Evolutionary conservation across 2,797 vertebrate species (phyloP).

Genomic region (Cygnus olor): DNA sequence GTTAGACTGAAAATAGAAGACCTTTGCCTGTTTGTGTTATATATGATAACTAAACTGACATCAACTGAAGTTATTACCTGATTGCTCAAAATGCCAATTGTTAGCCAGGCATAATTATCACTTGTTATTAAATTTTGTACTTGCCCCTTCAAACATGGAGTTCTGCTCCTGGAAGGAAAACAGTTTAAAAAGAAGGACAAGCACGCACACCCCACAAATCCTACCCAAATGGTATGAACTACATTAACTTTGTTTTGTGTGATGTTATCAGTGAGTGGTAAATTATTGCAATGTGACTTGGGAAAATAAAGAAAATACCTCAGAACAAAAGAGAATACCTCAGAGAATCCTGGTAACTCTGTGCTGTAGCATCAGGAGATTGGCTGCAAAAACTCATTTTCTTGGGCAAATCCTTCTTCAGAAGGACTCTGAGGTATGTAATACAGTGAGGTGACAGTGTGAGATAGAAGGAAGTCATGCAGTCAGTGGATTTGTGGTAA

Average conservation of each 20-base stretch:
- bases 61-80: neutral
- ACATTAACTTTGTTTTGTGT: neutral
- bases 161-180: neutral
- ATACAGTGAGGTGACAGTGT: conserved; percentile 6
- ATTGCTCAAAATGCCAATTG: neutral
- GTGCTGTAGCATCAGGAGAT: neutral
- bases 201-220: neutral
- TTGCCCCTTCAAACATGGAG: neutral
- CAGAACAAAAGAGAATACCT: conserved; percentile 23
- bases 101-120: neutral
- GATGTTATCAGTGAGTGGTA: conserved; percentile 13
- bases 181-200: conserved; percentile 9
- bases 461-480: neutral
- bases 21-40: neutral
- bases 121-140: conserved; percentile 24
- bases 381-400: conserved; percentile 2
- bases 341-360: neutral
- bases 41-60: neutral
- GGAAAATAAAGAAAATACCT: conserved; percentile 45
- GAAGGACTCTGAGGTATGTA: neutral
- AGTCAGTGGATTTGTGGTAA: neutral
- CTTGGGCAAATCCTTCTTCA: neutral
- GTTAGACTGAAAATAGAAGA: neutral
- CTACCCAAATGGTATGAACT: neutral
- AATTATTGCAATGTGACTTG: conserved; percentile 14